Evolutionary conservation across 2,888 invertebrate species (phyloP), one percentile per base, ranked within the genome.

Genomic region (Latrodectus elegans): DNA sequence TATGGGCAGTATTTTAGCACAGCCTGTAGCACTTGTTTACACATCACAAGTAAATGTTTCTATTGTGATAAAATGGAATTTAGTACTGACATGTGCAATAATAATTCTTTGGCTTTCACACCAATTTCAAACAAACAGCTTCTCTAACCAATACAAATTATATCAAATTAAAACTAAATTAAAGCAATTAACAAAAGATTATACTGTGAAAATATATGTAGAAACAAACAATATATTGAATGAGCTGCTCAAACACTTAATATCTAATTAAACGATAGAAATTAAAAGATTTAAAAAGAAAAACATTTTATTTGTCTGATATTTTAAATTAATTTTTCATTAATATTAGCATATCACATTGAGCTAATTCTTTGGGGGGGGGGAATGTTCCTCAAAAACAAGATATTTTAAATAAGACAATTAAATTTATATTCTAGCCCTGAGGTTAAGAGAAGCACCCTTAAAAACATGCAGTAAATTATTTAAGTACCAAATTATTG

Each of bases 1-100:
- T 71, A 76, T 67, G 72, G 87, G 87, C 82, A 82, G 87, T 87
- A 77, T 81, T 75, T 81, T 86, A 86, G 82, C 87, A 82, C 82
- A 70, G 71, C 79, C 17, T 73, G 82, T 53, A 77, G 87, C 77
- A 87, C 87, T 87, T 81, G 77, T 68, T 60, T 65, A 22, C 71
- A 79, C 78, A 79, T 84, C 78, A 74, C 78, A 65, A 70, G 15
- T 55, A 14, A 55, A 55, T 55, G 4, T 60, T 26, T 67, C 72
- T 53, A 64, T 52, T 55, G 84, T 74, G 74, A 85, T 85, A n/a
- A n/a, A n/a, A 85, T 74, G 74, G 79, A 74, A 85, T 72, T 67
- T 65, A 79, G 79, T 70, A 85, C 73, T 38, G 60, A 64, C 38
- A 74, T 74, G 74, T 79, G 84, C 77, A 84, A 51, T 65, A 52